Base-by-base conservation (phyloP, 2,797 vertebrate genomes). In the Pangasius sanitwongsei region DNA sequence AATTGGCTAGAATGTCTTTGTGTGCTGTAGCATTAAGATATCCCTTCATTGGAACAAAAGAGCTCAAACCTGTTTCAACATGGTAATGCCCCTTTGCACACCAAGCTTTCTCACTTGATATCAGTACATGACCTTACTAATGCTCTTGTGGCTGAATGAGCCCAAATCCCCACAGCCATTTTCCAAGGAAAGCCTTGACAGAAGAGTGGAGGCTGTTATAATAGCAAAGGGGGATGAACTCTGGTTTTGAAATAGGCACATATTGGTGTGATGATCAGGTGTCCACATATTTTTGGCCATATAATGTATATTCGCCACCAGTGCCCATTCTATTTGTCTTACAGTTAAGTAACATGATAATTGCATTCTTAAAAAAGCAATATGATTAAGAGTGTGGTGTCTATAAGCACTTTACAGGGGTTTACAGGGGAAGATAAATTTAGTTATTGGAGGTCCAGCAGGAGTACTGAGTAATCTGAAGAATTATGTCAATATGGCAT, bases 291-390 rank as follows among this genome's bases (percentile, higher is more conserved):
- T 65, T 28, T 65, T 65, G 25, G 28, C 28, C 63, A 65, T 65
- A 65, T 65, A 65, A 65, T 67, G n/a, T 8, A 70, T 20, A 70
- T 70, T 88, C 85, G 65, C 89, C 86, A 59, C 37, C 55, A 48
- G 48, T 34, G 48, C 31, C 37, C 44, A 34, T 63, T 48, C 67
- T 72, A 44, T 63, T 82, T 82, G 37, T 31, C 18, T 78, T 53
- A 78, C 44, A 48, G 3, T 50, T 12, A 34, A 65, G 44, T 69
- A 69, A 69, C n/a, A 34, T 34, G n/a, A 34, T 50, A 65, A 20
- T 20, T 70, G 9, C n/a, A 85, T 53, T 85, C 69, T 85, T 53
- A 9, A 41, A 34, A 28, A 57, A 61, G 18, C 53, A 34, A 83
- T 25, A 61, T 41, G n/a, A 89, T 83, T 89, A 69, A 31, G 28